These are phyloP conservation scores for Linepithema humile DNA, from an alignment of 1,140 invertebrate species.

Conservation along the genomic window DNA sequence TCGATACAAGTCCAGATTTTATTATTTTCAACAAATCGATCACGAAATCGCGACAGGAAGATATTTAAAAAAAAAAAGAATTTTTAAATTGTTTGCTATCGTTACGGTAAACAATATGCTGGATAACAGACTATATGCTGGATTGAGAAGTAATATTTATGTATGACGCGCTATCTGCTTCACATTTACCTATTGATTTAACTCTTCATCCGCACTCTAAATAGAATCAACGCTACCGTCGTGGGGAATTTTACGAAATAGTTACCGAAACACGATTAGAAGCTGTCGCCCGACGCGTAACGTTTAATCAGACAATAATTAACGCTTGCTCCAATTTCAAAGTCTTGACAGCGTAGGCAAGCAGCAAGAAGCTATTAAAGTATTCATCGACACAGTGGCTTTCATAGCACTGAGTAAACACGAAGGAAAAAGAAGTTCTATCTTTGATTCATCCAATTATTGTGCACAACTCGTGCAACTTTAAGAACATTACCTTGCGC, in stretches of 20 bases:
- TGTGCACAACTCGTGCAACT: neutral
- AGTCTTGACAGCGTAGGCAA: conserved; percentile 19
- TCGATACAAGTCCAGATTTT: neutral
- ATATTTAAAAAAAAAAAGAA: neutral
- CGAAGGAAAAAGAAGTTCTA: neutral
- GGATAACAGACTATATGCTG: neutral
- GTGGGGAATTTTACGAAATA: conserved; percentile 45
- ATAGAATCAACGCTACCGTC: conserved; percentile 45
- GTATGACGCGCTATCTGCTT: conserved; percentile 14
- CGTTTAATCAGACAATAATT: conserved; percentile 73
- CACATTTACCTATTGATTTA: conserved; percentile 47
- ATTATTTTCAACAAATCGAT: conserved; percentile 11
- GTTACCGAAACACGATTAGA: conserved; percentile 67
- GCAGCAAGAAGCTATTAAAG: neutral
- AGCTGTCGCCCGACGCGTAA: conserved; percentile 63
- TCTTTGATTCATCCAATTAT: neutral
- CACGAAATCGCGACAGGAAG: neutral
- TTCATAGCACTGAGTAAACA: neutral
- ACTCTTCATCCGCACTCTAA: conserved; percentile 14
- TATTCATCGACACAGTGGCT: neutral
- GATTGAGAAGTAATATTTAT: conserved; percentile 41
- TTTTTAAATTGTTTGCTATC: neutral
- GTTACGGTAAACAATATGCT: neutral
- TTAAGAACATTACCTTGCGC: neutral
- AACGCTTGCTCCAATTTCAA: conserved; percentile 69